A percentile compares a stretch with the other conserved stretches of the same genome.
Evolutionary conservation across 2,797 vertebrate genomes (phyloP).

Genomic region (Cossypha niveicapilla): DNA sequence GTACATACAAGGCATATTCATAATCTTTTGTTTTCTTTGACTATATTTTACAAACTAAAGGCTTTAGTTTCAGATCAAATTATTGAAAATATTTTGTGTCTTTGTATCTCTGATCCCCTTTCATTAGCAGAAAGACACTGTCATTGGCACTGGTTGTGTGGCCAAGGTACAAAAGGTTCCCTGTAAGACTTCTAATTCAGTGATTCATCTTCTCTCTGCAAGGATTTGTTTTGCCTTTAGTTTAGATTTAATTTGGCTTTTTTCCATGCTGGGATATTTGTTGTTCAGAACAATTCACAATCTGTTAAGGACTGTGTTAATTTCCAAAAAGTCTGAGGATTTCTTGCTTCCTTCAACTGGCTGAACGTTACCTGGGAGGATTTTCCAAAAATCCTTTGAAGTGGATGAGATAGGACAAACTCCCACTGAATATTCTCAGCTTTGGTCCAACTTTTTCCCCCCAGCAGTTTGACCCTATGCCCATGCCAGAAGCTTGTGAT

Average conservation of each 20-base stretch:
- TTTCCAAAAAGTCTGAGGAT: background rate
- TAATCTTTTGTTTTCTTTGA: background rate
- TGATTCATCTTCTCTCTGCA: background rate
- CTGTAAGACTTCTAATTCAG: background rate
- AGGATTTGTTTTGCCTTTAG: background rate
- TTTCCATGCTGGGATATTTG: background rate
- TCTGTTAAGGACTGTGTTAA: background rate
- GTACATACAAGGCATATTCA: background rate
- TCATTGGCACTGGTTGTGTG: background rate
- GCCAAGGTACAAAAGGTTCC: background rate
- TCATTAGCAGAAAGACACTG: background rate
- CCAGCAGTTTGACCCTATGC: background rate
- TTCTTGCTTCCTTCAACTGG: background rate
- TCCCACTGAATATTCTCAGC: background rate
- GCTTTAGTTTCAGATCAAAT: background rate
- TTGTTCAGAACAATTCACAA: background rate
- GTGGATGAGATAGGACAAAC: background rate
- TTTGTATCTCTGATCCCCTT: background rate
- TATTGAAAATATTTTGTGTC: background rate
- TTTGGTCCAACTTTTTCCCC: background rate
- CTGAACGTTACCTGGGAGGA: background rate
- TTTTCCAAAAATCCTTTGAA: background rate
- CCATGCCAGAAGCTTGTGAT: background rate
- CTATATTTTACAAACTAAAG: background rate
- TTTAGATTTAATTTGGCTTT: background rate